Conservation (phyloP, 2,113 vertebrate species). For the Cairina moschata region DNA sequence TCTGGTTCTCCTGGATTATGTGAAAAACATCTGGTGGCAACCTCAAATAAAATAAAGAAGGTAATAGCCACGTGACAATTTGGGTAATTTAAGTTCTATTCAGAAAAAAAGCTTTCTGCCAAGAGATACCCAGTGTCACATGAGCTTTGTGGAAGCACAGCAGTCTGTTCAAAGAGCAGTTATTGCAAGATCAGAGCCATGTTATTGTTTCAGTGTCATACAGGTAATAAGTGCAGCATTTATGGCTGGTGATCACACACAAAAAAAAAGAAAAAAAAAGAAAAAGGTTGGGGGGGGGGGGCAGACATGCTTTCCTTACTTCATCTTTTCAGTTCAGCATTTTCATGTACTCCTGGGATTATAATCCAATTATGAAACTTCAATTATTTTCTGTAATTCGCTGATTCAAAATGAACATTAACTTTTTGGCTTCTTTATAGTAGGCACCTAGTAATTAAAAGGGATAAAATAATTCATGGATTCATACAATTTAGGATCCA, state of each 20-base stretch:
- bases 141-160: constrained; percentile 5
- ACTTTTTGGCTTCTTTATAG: constrained; percentile 12
- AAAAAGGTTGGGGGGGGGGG: neutral
- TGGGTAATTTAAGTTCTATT: neutral
- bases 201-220: constrained; percentile 35
- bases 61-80: neutral
- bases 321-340: constrained; percentile 8
- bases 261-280: neutral
- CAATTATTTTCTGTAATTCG: constrained; percentile 56
- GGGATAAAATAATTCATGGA: constrained; percentile 17
- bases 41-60: neutral
- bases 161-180: constrained; percentile 31
- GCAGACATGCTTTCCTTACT: neutral
- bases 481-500: constrained; percentile 4
- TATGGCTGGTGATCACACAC: neutral
- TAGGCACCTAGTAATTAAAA: constrained; percentile 19
- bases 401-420: constrained; percentile 24
- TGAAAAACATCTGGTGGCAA: neutral
- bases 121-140: neutral
- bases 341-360: constrained; percentile 16
- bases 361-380: constrained; percentile 55
- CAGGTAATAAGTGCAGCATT: constrained; percentile 40
- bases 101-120: neutral
- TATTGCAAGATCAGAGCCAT: constrained; percentile 4
- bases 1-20: neutral